Base-by-base conservation (phyloP, 1,140 invertebrate species). In the Parapsyche elsis region DNA sequence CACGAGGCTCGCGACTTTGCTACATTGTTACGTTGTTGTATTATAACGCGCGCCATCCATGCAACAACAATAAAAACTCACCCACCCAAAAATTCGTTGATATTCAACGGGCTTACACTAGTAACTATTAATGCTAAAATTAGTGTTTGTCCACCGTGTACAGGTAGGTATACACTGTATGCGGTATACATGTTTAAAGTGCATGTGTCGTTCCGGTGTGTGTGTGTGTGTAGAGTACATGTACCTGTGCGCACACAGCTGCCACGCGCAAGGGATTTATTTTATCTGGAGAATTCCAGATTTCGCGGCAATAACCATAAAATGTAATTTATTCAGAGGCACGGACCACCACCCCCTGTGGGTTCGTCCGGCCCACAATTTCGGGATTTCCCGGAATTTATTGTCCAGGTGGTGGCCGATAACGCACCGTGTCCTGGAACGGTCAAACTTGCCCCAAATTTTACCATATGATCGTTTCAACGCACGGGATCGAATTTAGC, bases 281-380 rank as follows among this genome's bases (percentile, higher is more conserved):
- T 80, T 79, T 76, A 83, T 75, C 80, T 80, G 76, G 71, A 77
- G 80, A 77, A 59, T 78, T 81, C 82, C 82, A 81, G 80, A 83
- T 83, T 83, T 83, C 74, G 80, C 80, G 76, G 82, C 82, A 79
- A 83, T 83, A 83, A 81, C 82, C 82, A 81, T 83, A 83, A 81
- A 81, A 73, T 23, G 82, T 81, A 83, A 83, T 81, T 81, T 83
- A 83, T 83, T 83, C 82, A 81, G 75, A 75, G 80, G 77, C 79
- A 83, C 79, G 76, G 30, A 19, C 75, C 21, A n/a, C 38, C 9
- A 44, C 26, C 53, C 53, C 59, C n/a, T 26, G 57, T 4, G 14
- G 23, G 49, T n/a, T 30, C 75, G 53, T 64, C 24, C 75, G 57
- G 24, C 53, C 30, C 53, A 77, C 75, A 77, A 77, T 77, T 77